phyloP scores from a whole-genome alignment of 1,140 invertebrate genomes.

The Drosophila kikkawai region DNA sequence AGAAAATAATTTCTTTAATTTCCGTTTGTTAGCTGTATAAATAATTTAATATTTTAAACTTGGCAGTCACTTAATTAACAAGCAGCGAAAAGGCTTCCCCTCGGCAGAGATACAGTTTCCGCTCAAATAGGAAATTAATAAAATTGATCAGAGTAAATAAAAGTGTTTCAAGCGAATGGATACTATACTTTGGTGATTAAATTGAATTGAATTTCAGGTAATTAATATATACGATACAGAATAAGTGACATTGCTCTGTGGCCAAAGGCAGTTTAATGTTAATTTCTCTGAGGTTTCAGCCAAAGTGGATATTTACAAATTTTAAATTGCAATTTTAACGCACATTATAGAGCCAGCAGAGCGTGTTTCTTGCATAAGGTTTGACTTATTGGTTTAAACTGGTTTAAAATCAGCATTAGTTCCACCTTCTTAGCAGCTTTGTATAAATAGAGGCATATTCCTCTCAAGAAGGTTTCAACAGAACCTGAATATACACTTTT shows the following conservation, averaged over 20 bases:
- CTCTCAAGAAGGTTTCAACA: too few relatives aligned
- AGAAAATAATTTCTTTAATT: conserved; percentile 44
- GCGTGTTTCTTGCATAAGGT: background rate
- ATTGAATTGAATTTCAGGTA: conserved; percentile 52
- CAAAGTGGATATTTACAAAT: background rate
- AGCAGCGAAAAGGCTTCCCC: conserved; percentile 22
- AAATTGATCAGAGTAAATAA: conserved; percentile 12
- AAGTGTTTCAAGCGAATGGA: conserved; percentile 29
- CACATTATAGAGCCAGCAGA: background rate
- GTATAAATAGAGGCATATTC: background rate
- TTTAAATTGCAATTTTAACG: background rate
- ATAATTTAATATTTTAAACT: conserved; percentile 34
- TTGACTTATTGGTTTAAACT: background rate
- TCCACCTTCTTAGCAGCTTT: background rate
- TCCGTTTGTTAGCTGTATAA: conserved; percentile 23
- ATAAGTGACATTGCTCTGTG: conserved; percentile 52
- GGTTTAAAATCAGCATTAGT: background rate
- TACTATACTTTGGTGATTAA: background rate
- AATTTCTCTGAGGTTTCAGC: conserved; percentile 2
- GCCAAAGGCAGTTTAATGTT: conserved; percentile 33
- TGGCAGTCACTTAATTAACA: conserved; percentile 54
- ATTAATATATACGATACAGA: conserved; percentile 62
- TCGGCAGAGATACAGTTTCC: conserved; percentile 49
- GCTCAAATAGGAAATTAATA: conserved; percentile 43
- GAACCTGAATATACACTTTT: too few relatives aligned